Base-by-base conservation (phyloP, 2,113 vertebrate species). In the Neolamprologus cancellatus region DNA sequence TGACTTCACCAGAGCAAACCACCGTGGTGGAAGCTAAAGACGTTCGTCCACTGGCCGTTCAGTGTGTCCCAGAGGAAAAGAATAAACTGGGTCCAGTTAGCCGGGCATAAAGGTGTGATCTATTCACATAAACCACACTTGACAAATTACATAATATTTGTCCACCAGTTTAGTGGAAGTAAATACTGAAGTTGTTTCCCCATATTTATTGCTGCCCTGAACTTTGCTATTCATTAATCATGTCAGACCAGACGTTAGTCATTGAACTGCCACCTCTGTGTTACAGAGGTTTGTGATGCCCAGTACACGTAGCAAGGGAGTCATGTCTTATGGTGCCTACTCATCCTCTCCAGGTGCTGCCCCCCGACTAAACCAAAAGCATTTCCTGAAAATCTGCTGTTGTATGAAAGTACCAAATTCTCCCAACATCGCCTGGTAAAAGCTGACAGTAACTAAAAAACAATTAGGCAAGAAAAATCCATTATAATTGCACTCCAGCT, bases 21-120 rank as follows among this genome's bases (percentile, higher is more conserved):
- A 69, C 88, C 97, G 46, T 99, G 98, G 98, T 97, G 97, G 94
- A 99, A 98, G 89, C 95, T 99, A 91, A 98, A 98, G 95, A 98
- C 97, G 3, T 97, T 98, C 88, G 97, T 99, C 93, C 97, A 98
- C 17, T 97, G 98, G 94, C 98, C 97, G 2, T 96, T 98, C 87
- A 96, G 98, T 28, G 97, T 97, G 9, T 97, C 97, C 25, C 98
- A 98, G 90, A 98, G 97, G 94, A 98, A 94, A 90, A 97, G 97
- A 59, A 95, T 99, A 28, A 96, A 96, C 8, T 99, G 98, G 98
- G 98, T 99, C 84, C 98, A 99, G 92, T 95, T 99, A 66, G 98
- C 98, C 3, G 98, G 98, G 7, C 98, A 99, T 90, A 99, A 98
- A 95, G 98, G 98, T 98, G 92, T 87, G n/a, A 78, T 36, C 12